Percentiles rank a stretch among this genome's conserved stretches.
Conservation (phyloP, 2,888 invertebrate species). For the Allacma fusca region DNA sequence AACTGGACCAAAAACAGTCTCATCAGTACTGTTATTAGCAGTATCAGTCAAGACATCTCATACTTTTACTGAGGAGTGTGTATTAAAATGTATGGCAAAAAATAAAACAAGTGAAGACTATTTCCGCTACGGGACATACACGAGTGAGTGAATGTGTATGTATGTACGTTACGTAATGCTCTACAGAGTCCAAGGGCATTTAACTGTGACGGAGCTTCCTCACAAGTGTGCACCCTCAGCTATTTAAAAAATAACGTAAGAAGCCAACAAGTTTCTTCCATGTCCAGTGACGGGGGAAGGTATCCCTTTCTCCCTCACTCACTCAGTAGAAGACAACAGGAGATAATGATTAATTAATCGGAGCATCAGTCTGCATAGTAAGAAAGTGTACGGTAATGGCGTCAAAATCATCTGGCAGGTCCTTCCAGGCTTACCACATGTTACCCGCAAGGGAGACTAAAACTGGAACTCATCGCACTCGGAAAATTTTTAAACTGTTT, state of each 20-base stretch:
- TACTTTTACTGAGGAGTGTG: not conserved
- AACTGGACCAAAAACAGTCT: conserved; percentile 32
- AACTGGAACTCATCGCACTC: not conserved
- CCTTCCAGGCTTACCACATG: conserved; percentile 40
- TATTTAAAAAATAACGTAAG: not conserved
- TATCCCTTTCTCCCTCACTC: not conserved
- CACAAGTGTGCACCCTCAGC: not conserved
- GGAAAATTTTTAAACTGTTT: conserved; percentile 14
- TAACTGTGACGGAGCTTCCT: conserved; percentile 6
- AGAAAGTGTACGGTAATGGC: conserved; percentile 14
- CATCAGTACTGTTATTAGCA: not conserved
- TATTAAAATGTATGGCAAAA: not conserved
- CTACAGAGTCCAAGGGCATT: not conserved
- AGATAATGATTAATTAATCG: conserved; percentile 44
- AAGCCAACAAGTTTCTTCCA: not conserved
- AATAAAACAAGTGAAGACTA: not conserved
- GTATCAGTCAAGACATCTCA: conserved; percentile 4
- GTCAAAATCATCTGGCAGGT: conserved; percentile 38
- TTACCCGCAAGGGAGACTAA: conserved; percentile 23
- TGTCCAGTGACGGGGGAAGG: not conserved
- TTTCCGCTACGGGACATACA: not conserved
- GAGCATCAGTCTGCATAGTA: conserved; percentile 21
- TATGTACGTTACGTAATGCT: not conserved
- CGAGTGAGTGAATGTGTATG: too few relatives aligned
- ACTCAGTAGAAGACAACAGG: conserved; percentile 27